Conservation (phyloP, 2,113 vertebrate genomes). For the Ceyx cyanopectus region DNA sequence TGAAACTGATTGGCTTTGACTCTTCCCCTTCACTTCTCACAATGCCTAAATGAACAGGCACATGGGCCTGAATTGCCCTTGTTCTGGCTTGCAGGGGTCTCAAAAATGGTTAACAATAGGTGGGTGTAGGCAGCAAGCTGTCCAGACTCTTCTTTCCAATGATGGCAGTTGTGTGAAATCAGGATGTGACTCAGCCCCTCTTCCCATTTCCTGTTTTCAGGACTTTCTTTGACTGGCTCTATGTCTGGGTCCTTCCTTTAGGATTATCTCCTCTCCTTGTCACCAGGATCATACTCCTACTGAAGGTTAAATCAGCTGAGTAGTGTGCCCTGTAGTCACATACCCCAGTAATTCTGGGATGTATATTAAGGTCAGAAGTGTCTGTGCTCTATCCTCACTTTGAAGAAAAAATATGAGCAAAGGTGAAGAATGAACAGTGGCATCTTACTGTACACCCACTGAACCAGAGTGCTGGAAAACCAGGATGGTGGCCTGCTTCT, state of each 20-base stretch:
- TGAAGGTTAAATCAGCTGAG: neutral
- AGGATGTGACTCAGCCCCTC: accelerated
- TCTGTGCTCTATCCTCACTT: neutral
- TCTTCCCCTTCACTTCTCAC: neutral
- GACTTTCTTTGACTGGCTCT: neutral
- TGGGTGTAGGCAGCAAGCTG: neutral
- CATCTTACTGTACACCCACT: neutral
- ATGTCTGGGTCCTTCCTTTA: neutral
- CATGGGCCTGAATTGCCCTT: neutral
- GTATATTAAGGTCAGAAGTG: accelerated
- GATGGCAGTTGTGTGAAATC: neutral
- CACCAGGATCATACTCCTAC: accelerated
- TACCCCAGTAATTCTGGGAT: neutral
- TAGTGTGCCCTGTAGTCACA: accelerated
- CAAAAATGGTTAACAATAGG: neutral
- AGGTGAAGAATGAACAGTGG: neutral
- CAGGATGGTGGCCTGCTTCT: neutral
- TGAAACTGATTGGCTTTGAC: neutral
- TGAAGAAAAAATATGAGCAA: accelerated
- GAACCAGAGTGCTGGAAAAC: neutral
- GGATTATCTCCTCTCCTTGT: neutral
- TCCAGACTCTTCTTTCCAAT: neutral
- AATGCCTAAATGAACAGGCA: neutral
- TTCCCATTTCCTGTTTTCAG: neutral
- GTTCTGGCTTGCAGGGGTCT: neutral